Conservation (phyloP, 1,140 invertebrate genomes). For the Rhyzopertha dominica region DNA sequence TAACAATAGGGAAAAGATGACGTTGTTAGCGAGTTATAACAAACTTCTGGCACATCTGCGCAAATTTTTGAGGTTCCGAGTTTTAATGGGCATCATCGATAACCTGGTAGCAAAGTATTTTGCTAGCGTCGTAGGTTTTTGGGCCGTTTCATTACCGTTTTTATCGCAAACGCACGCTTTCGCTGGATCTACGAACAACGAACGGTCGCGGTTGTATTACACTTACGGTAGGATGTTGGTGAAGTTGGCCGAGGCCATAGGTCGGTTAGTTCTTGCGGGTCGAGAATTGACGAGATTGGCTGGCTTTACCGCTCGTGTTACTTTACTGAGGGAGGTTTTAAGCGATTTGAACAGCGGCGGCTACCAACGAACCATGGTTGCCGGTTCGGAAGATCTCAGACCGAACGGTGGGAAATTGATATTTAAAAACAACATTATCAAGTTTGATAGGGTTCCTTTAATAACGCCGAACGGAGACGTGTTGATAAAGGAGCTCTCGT, state of each 20-base stretch:
- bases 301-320: conserved; percentile 89
- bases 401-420: conserved; percentile 78
- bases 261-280: conserved; percentile 87
- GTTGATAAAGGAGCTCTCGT: conserved; percentile 80
- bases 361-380: conserved; percentile 85
- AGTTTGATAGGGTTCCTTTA: conserved; percentile 88
- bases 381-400: conserved; percentile 41
- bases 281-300: conserved; percentile 90
- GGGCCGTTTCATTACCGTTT: conserved; percentile 92
- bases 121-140: conserved; percentile 92
- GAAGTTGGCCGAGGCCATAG: conserved; percentile 95
- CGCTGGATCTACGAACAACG: conserved; percentile 49
- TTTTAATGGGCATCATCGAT: conserved; percentile 90
- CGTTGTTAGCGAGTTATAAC: conserved; percentile 80
- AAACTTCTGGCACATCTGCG: conserved; percentile 85
- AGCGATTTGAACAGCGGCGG: conserved; percentile 80
- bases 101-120: conserved; percentile 96
- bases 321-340: conserved; percentile 82
- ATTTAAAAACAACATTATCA: conserved; percentile 86
- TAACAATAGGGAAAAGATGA: conserved; percentile 82
- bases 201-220: conserved; percentile 77
- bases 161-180: conserved; percentile 65
- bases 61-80: conserved; percentile 86
- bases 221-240: conserved; percentile 95
- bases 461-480: conserved; percentile 97